Evolutionary conservation across 64 coral and sea anemone species (phyloP).

Genomic region (Stichodactyla mertensii): DNA sequence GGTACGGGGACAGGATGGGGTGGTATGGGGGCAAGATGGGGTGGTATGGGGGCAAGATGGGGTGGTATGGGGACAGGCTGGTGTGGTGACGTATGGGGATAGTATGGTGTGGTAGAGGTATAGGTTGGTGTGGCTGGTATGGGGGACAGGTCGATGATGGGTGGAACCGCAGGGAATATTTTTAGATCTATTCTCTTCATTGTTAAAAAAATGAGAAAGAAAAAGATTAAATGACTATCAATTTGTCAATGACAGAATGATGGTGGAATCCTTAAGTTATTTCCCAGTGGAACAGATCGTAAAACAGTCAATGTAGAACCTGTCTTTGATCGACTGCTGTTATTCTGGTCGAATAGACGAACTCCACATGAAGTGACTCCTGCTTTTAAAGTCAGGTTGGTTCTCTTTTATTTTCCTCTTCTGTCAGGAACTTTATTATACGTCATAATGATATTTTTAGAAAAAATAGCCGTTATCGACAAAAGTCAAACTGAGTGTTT

Average conservation of each 20-base stretch:
- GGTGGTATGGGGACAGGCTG: background rate
- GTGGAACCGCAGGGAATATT: too few species aligned
- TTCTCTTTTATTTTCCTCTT: background rate
- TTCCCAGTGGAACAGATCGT: slow-evolving; percentile 26
- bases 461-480: too few species aligned
- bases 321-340: slow-evolving; percentile 40
- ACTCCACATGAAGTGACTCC: slow-evolving; percentile 54
- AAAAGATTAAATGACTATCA: too few species aligned
- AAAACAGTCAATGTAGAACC: slow-evolving; percentile 42
- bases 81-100: background rate
- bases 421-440: background rate
- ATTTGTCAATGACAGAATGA: background rate
- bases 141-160: background rate
- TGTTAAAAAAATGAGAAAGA: too few species aligned
- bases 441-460: too few species aligned
- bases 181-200: too few species aligned
- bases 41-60: background rate
- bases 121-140: background rate
- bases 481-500: background rate
- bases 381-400: slow-evolving; percentile 29
- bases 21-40: background rate
- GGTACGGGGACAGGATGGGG: background rate
- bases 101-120: background rate
- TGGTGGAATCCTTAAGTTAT: slow-evolving; percentile 40
- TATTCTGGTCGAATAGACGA: slow-evolving; percentile 63